Conservation (phyloP, 2,888 invertebrate species). For the Cantharis flavilabris region DNA sequence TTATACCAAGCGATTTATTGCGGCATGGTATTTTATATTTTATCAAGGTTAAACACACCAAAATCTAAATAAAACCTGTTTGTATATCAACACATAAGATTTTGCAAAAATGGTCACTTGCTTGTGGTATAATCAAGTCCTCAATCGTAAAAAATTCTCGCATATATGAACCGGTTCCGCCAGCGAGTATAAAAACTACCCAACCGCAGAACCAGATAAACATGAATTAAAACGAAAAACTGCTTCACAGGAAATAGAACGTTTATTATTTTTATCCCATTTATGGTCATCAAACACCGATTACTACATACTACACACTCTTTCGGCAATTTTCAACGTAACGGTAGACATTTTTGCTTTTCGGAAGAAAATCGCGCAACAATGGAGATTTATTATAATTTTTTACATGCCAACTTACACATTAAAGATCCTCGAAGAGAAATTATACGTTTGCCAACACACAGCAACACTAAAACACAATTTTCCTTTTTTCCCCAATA, state of each 20-base stretch:
- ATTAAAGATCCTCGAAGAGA: not conserved
- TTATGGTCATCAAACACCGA: slow-evolving; percentile 2
- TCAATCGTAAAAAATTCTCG: slow-evolving; percentile 24
- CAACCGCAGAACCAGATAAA: slow-evolving; percentile 26
- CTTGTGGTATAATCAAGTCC: slow-evolving; percentile 21
- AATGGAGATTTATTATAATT: not conserved
- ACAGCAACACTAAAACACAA: slow-evolving; percentile 16
- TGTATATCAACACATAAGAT: not conserved
- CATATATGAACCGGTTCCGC: slow-evolving; percentile 27
- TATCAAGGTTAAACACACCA: slow-evolving; percentile 18
- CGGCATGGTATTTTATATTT: slow-evolving; percentile 7
- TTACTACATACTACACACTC: not conserved
- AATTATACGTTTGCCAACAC: slow-evolving; percentile 4
- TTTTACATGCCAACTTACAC: slow-evolving; percentile 13
- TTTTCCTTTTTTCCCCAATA: not conserved
- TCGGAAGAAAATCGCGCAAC: not conserved
- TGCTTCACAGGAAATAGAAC: slow-evolving; percentile 31
- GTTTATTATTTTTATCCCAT: slow-evolving; percentile 24
- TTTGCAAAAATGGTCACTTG: slow-evolving; percentile 24
- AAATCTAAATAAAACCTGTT: slow-evolving; percentile 19
- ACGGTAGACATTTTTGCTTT: not conserved
- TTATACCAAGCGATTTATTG: slow-evolving; percentile 10
- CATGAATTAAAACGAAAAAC: slow-evolving; percentile 29
- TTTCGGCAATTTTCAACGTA: not conserved
- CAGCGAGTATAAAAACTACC: slow-evolving; percentile 22